A percentile compares a stretch with the other conserved stretches of the same genome.
Evolutionary conservation across 2,797 vertebrate genomes (phyloP).

Genomic region (Amblyopsis hoosieri): DNA sequence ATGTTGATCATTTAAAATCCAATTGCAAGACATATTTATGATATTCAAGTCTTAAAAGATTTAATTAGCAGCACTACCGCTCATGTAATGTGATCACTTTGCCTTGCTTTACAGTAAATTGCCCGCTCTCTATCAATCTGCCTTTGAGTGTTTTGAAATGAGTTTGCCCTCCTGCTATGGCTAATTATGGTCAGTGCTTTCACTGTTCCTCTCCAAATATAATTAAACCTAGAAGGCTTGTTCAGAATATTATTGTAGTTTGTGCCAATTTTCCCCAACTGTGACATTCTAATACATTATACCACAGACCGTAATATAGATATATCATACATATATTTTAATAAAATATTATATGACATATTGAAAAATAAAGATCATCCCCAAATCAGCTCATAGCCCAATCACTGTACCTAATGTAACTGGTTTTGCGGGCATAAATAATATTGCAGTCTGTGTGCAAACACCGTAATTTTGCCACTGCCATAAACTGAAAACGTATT

Average conservation of each 20-base stretch:
- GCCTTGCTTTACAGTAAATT: slow-evolving; percentile 37
- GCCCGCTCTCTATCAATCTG: slow-evolving; percentile 57
- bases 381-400: slow-evolving; percentile 6
- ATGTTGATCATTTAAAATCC: slow-evolving; percentile 29
- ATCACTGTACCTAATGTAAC: not conserved
- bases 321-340: slow-evolving; percentile 1
- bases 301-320: slow-evolving; percentile 1
- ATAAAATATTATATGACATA: slow-evolving; percentile 1
- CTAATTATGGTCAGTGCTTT: slow-evolving; percentile 55
- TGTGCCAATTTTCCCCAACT: slow-evolving; percentile 31
- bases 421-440: no score
- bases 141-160: slow-evolving; percentile 23
- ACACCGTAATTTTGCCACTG: no score
- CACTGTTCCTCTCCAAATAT: slow-evolving; percentile 42
- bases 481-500: slow-evolving; percentile 3
- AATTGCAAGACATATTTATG: slow-evolving; percentile 22
- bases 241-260: slow-evolving; percentile 35
- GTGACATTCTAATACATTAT: slow-evolving; percentile 41
- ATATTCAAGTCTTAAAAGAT: slow-evolving; percentile 23
- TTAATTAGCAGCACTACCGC: slow-evolving; percentile 7
- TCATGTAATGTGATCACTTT: slow-evolving; percentile 35
- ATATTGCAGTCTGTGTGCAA: no score
- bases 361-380: slow-evolving; percentile 3
- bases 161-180: slow-evolving; percentile 60
- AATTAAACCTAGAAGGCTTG: not conserved